Evolutionary conservation across 2,888 invertebrate species (phyloP), one percentile per base, ranked within the genome.

Genomic region (Phorcus lineatus): DNA sequence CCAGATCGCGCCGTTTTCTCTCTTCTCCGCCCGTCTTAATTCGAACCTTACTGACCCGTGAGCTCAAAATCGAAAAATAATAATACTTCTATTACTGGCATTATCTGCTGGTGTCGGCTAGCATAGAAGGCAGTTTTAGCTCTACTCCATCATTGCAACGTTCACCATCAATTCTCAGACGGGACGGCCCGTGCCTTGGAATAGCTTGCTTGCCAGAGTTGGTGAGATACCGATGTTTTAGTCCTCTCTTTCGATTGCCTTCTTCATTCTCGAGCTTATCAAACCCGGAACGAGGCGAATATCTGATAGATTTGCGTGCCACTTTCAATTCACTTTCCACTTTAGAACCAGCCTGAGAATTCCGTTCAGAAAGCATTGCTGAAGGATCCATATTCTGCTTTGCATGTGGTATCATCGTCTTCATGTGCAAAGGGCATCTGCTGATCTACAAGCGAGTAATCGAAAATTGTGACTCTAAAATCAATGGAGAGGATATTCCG

Each of bases 21-120:
- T 55, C 54, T 76, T 55, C 76, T n/a, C n/a, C 7, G 54, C 11
- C 24, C 76, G 24, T 76, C 55, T 53, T 75, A 75, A 75, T 75
- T 52, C 31, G 53, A 53, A 52, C 53, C 52, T 19, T 24, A 24
- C 13, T 76, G 76, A 76, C 76, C 76, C 40, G 24, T 24, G 55
- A 11, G 31, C 53, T 31, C 55, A 31, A 55, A 76, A 76, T 76
- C 76, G 76, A 55, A 76, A 76, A 76, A 76, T 76, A 76, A 76
- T 76, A 76, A 54, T 76, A 54, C 76, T 76, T 76, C 76, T 76
- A 76, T 76, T 76, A 76, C 76, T 76, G 31, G 76, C 19, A 31
- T 76, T 76, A 76, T 76, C 76, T 54, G 24, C n/a, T 9, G 28
- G 28, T 76, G 76, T 76, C 76, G 55, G 53, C 54, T 76, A 54